Base-by-base conservation (phyloP, 1,140 invertebrate species). In the Andrena cerasifolii region DNA sequence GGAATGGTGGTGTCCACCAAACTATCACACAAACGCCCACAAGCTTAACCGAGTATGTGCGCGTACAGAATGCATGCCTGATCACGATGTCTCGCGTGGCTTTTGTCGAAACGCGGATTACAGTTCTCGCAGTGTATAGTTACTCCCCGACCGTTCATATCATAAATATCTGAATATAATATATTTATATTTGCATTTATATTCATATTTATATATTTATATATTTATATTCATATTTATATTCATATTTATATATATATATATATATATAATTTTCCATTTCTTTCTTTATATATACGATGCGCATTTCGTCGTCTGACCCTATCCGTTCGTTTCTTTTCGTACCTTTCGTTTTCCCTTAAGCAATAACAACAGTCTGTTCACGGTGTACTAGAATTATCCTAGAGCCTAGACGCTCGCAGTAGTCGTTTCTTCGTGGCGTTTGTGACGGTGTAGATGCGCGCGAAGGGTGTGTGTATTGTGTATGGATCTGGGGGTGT, bases 131-230 rank as follows among this genome's bases (percentile, higher is more conserved):
- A 24, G 49, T 3, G 6, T n/a, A 2, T 31, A 58, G 3, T 14
- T n/a, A 33, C 43, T 43, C 51, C 43, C 51, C 49, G 58, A 65
- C 56, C 40, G 26, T 28, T 59, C 61, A 82, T 68, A 79, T 84
- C 70, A 83, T 83, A 83, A 79, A 84, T 84, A 83, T 84, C 51
- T 76, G 82, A 76, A 84, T 83, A 71, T 79, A 82, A 80, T 80
- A 80, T 78, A 40, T 71, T 63, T 61, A 59, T 77, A 53, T 71
- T 58, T 70, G 31, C 73, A 53, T 58, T 53, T 80, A n/a, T 62
- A 65, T 79, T 59, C 45, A 59, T 73, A 53, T 54, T 33, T 70
- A 71, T 71, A 53, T 72, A 24, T 54, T 16, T 45, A 26, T 74
- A 36, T 68, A 49, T 68, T 21, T 73, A 40, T 67, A 67, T 61